These are phyloP conservation scores for Panzeria rudis DNA, from an alignment of 2,888 invertebrate species.

Conservation along the genomic window DNA sequence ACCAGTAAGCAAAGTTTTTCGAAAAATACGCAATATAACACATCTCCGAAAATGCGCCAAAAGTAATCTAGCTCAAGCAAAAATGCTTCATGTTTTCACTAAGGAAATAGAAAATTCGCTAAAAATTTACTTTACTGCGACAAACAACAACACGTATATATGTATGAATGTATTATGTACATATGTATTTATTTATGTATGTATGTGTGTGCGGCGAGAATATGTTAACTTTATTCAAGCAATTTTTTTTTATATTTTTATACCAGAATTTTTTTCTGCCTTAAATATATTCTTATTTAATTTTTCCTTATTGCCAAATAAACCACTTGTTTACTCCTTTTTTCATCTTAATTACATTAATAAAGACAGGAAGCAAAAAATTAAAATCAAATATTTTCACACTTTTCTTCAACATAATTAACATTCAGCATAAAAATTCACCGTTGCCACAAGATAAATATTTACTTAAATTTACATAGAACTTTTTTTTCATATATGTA, in stretches of 20 bases:
- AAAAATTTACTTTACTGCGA: no score
- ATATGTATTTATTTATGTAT: no score
- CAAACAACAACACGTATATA: no score
- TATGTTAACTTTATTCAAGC: neutral
- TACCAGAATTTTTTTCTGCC: neutral
- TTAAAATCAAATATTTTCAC: constrained; percentile 54
- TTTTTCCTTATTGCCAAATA: neutral
- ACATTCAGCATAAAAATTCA: constrained; percentile 60
- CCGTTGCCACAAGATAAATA: constrained; percentile 61
- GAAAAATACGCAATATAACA: no score
- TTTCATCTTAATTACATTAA: constrained; percentile 39
- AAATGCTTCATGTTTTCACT: no score
- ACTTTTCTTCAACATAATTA: constrained; percentile 62
- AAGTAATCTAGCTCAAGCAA: no score
- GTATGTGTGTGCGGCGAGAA: no score
- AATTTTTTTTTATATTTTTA: neutral
- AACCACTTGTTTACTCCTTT: constrained; percentile 27
- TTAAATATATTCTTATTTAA: neutral
- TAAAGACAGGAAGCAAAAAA: constrained; percentile 20
- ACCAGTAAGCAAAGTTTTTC: no score
- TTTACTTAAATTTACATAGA: constrained; percentile 61
- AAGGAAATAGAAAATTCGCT: no score
- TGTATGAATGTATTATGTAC: no score
- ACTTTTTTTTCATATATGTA: neutral
- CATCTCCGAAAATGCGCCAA: no score